Percentiles rank a stretch among this genome's conserved stretches.
phyloP scores from a whole-genome alignment of 2,797 vertebrate genomes.

The Apogon talboti region DNA sequence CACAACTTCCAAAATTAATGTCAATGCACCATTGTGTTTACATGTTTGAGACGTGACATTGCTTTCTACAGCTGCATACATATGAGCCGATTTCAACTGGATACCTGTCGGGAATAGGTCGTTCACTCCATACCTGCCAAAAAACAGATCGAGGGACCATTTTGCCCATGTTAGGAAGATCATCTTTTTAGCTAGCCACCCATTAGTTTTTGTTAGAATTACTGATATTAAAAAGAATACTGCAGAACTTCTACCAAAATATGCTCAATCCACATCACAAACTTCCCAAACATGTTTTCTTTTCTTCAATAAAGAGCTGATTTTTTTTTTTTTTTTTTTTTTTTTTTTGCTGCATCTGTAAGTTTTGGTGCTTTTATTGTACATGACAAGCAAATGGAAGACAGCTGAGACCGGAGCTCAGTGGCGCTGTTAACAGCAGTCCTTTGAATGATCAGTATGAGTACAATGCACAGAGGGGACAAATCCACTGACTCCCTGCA shows the following conservation, averaged over 20 bases:
- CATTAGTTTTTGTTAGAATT: conserved; percentile 20
- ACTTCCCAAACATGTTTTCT: conserved; percentile 7
- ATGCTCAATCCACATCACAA: conserved; percentile 18
- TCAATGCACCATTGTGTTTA: conserved; percentile 44
- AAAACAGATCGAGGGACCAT: conserved; percentile 49
- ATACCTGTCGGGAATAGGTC: conserved; percentile 22
- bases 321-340: no score
- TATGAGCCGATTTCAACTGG: conserved; percentile 41
- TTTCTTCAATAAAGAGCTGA: conserved; percentile 5
- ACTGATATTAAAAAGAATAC: conserved; percentile 9
- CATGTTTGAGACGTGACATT: conserved; percentile 48
- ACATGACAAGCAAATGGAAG: conserved; percentile 44
- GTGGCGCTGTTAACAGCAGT: conserved; percentile 38
- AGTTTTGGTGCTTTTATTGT: conserved; percentile 47
- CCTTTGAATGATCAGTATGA: conserved; percentile 36
- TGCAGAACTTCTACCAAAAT: conserved; percentile 33
- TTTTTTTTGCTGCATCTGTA: conserved; percentile 60
- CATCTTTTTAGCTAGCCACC: conserved; percentile 14
- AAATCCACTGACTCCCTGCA: conserved; percentile 28
- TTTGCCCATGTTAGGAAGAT: conserved; percentile 29
- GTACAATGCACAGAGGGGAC: conserved; percentile 24
- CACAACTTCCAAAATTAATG: conserved; percentile 31
- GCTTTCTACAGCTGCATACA: conserved; percentile 39
- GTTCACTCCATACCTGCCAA: conserved; percentile 40
- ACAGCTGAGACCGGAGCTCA: conserved; percentile 43